phyloP scores from a whole-genome alignment of 2,113 vertebrate species.

The Lagenorhynchus albirostris region DNA sequence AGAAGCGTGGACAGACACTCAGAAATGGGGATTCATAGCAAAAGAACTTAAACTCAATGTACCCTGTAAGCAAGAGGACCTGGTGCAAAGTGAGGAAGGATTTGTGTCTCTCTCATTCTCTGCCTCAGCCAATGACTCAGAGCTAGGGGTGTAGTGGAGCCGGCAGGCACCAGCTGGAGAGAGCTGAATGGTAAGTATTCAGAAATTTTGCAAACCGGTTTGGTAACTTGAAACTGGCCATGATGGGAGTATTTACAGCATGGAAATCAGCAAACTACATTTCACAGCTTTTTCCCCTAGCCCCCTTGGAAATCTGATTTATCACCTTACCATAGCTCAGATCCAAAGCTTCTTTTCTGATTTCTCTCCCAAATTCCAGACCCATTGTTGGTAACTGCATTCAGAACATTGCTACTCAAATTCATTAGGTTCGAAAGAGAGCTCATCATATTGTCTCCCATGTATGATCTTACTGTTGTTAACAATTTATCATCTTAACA shows the following conservation, averaged over 20 bases:
- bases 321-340: background rate
- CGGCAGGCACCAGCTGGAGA: background rate
- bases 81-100: background rate
- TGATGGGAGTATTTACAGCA: background rate
- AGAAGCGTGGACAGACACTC: background rate
- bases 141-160: background rate
- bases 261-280: background rate
- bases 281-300: background rate
- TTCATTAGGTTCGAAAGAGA: background rate
- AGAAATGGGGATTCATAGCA: background rate
- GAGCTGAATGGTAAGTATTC: background rate
- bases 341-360: background rate
- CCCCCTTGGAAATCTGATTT: background rate
- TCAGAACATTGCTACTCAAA: background rate
- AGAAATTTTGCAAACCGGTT: conserved; percentile 50
- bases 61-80: background rate
- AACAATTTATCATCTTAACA: background rate
- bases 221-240: conserved; percentile 36
- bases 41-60: background rate
- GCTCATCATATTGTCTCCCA: background rate
- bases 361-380: background rate
- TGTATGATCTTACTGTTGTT: background rate
- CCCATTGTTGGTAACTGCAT: background rate
- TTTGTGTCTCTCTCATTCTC: background rate
- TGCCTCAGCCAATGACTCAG: background rate